A percentile compares a stretch with the other conserved stretches of the same genome.
Conservation (phyloP, 2,113 vertebrate genomes). For the Neomonachus schauinslandi region DNA sequence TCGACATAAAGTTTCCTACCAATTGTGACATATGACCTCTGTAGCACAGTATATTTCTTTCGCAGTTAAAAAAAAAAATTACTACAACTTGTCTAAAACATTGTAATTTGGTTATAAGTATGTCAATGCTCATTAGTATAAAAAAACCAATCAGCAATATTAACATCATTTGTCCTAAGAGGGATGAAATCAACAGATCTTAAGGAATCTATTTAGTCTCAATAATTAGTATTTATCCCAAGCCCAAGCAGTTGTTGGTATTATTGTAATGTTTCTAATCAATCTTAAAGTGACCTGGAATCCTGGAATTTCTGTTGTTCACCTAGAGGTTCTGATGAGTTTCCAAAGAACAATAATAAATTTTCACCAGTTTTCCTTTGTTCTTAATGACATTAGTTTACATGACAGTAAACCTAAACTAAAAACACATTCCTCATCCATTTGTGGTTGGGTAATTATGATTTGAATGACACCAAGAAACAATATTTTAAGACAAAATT, state of each 20-base stretch:
- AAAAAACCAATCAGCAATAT: conserved; percentile 17
- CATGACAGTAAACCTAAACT: not conserved
- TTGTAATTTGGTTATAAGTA: not conserved
- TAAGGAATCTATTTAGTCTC: conserved; percentile 23
- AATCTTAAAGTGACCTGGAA: not conserved
- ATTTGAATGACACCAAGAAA: not conserved
- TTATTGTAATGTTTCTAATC: not conserved
- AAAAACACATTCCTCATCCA: not conserved
- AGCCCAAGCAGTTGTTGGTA: not conserved
- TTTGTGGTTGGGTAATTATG: not conserved
- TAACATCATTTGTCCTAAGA: not conserved
- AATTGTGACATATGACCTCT: not conserved
- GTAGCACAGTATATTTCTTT: not conserved
- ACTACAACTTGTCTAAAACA: not conserved
- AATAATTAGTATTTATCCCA: not conserved
- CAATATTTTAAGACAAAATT: conserved; percentile 24
- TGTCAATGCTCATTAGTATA: not conserved
- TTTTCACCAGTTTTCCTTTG: not conserved
- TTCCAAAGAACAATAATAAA: not conserved
- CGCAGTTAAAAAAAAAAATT: not conserved
- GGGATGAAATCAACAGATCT: not conserved
- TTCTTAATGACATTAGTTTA: not conserved
- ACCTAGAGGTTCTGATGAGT: not conserved
- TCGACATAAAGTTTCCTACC: conserved; percentile 31
- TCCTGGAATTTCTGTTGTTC: not conserved